Percentiles rank a stretch among this genome's conserved stretches.
Conservation (phyloP, 2,888 invertebrate species). For the Drosophila monieri region DNA sequence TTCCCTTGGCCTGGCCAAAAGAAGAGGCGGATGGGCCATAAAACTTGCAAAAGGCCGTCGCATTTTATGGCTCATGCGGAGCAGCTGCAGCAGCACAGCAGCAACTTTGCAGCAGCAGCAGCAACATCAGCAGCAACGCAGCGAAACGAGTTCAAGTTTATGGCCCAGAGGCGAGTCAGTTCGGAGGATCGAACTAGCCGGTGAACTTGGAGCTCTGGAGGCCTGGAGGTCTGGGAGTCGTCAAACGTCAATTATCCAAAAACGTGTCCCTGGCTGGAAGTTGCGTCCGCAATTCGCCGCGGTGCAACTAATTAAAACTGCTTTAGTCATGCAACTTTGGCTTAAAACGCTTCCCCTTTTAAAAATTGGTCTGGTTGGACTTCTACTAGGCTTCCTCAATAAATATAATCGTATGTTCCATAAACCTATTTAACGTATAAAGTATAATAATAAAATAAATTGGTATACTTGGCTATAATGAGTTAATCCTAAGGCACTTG, state of each 20-base stretch:
- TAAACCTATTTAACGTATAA: neutral
- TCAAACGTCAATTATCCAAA: constrained; percentile 70
- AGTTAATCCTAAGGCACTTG: neutral
- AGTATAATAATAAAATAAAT: neutral
- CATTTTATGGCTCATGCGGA: constrained; percentile 51
- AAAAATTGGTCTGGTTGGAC: neutral
- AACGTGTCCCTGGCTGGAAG: constrained; percentile 32
- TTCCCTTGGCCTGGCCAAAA: constrained; percentile 23
- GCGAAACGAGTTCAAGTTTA: constrained; percentile 79
- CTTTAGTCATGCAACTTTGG: constrained; percentile 26
- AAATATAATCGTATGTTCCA: neutral
- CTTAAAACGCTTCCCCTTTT: neutral
- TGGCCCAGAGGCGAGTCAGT: constrained; percentile 55
- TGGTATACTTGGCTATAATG: neutral
- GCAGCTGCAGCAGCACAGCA: constrained; percentile 23
- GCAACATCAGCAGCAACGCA: constrained; percentile 52
- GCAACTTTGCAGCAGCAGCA: constrained; percentile 5
- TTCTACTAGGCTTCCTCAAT: neutral
- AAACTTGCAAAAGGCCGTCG: constrained; percentile 35
- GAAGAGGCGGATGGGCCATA: constrained; percentile 36
- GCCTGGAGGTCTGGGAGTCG: constrained; percentile 63
- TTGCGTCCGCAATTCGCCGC: constrained; percentile 24
- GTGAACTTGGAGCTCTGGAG: constrained; percentile 43
- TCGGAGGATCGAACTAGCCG: constrained; percentile 15
- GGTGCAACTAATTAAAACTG: constrained; percentile 36